Conservation (phyloP, 2,113 vertebrate genomes). For the Channa argus region DNA sequence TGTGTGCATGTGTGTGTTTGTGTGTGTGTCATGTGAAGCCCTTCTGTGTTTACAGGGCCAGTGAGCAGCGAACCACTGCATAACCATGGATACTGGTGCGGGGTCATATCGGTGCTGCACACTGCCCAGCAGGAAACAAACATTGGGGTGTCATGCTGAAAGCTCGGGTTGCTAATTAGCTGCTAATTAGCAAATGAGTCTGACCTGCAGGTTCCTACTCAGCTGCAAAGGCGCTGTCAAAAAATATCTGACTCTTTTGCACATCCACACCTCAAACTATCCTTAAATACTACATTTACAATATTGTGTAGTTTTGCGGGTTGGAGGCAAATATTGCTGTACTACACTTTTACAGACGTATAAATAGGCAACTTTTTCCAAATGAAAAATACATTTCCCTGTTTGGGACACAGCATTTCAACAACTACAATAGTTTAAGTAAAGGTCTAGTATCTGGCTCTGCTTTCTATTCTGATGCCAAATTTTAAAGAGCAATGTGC, state of each 20-base stretch:
- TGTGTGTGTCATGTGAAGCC: constrained; percentile 60
- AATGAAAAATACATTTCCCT: constrained; percentile 4
- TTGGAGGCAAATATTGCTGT: not conserved
- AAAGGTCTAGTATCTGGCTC: constrained; percentile 30
- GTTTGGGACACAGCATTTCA: constrained; percentile 7
- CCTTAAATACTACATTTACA: not conserved
- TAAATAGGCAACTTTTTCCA: not conserved
- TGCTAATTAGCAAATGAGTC: constrained; percentile 65
- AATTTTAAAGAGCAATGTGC: constrained; percentile 18
- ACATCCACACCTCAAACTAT: not conserved
- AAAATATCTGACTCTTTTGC: not conserved
- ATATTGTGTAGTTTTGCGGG: too few relatives aligned
- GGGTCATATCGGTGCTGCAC: constrained; percentile 56
- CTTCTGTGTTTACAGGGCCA: constrained; percentile 65
- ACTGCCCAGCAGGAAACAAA: constrained; percentile 67
- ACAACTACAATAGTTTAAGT: constrained; percentile 20
- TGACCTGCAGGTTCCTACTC: constrained; percentile 40
- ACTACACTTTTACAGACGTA: not conserved
- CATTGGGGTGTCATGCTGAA: constrained; percentile 59
- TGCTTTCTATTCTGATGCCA: constrained; percentile 25
- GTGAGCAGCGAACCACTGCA: constrained; percentile 58
- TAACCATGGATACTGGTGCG: constrained; percentile 37
- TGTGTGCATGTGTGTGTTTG: too few relatives aligned
- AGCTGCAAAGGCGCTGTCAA: not conserved
- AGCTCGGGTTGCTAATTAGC: constrained; percentile 67